Percentiles rank a stretch among this genome's conserved stretches.
Evolutionary conservation across 2,113 vertebrate species (phyloP).

Genomic region (Lasiurus borealis): DNA sequence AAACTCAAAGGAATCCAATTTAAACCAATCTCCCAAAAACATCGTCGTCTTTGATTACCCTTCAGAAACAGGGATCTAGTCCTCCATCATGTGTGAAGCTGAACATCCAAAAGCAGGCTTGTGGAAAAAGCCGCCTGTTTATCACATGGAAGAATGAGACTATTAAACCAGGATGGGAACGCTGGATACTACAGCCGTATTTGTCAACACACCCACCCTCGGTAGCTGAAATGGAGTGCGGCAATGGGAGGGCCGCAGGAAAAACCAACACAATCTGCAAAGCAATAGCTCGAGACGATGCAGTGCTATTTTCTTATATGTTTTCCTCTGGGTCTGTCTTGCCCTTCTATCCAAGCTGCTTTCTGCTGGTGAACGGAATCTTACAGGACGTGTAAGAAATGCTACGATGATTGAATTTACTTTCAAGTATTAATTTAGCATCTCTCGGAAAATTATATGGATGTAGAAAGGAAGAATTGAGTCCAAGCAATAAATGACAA

Average conservation of each 20-base stretch:
- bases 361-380: neutral
- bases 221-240: neutral
- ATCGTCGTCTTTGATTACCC: slow-evolving; percentile 45
- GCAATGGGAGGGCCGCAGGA: neutral
- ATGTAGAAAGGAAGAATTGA: slow-evolving; percentile 39
- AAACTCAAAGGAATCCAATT: slow-evolving; percentile 26
- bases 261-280: neutral
- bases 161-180: neutral
- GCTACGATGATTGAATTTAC: neutral
- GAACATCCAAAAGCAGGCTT: slow-evolving; percentile 30
- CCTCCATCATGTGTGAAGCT: neutral
- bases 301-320: neutral
- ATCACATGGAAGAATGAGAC: neutral
- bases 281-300: neutral
- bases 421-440: neutral
- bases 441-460: neutral
- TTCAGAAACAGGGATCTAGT: slow-evolving; percentile 31
- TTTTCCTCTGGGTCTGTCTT: neutral
- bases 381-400: neutral
- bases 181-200: neutral
- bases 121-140: slow-evolving; percentile 7
- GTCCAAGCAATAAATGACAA: neutral
- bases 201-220: neutral
- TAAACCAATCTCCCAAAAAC: slow-evolving; percentile 18
- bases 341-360: neutral